A percentile compares a stretch with the other conserved stretches of the same genome.
Evolutionary conservation across 2,113 vertebrate species (phyloP).

Genomic region (Carassius auratus): DNA sequence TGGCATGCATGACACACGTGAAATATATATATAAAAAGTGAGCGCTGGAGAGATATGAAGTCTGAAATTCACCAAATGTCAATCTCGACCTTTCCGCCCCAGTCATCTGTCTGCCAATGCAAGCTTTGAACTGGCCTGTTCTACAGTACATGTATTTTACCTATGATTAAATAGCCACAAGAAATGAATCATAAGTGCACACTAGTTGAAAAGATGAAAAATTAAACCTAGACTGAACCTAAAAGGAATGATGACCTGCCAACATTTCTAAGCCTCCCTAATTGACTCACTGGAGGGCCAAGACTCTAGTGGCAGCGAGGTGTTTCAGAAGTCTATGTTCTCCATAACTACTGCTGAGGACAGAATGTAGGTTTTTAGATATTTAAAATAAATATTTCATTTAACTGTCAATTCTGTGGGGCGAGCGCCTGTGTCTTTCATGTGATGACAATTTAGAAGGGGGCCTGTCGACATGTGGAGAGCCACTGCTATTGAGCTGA

Average conservation of each 20-base stretch:
- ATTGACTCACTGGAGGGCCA: slow-evolving; percentile 79
- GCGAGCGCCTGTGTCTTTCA: slow-evolving; percentile 68
- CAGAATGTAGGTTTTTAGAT: slow-evolving; percentile 81
- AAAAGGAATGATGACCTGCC: slow-evolving; percentile 64
- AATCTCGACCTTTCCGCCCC: slow-evolving; percentile 54
- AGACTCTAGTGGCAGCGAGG: slow-evolving; percentile 64
- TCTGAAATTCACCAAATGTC: slow-evolving; percentile 60
- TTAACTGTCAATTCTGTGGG: slow-evolving; percentile 73
- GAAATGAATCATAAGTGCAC: slow-evolving; percentile 44
- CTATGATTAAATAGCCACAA: slow-evolving; percentile 46
- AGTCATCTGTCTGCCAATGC: slow-evolving; percentile 61
- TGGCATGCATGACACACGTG: slow-evolving; percentile 42
- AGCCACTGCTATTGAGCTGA: slow-evolving; percentile 63
- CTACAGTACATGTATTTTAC: slow-evolving; percentile 61
- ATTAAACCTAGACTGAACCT: slow-evolving; percentile 71
- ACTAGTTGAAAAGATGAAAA: slow-evolving; percentile 72
- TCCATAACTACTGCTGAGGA: slow-evolving; percentile 72
- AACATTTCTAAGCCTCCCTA: slow-evolving; percentile 74
- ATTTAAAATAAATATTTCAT: slow-evolving; percentile 81
- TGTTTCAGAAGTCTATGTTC: slow-evolving; percentile 77
- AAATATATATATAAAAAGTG: slow-evolving; percentile 29
- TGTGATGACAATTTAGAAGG: slow-evolving; percentile 58
- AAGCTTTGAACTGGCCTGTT: slow-evolving; percentile 62
- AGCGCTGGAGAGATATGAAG: background rate
- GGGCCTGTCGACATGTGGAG: slow-evolving; percentile 67